A percentile compares a stretch with the other conserved stretches of the same genome.
These are phyloP conservation scores for Saxicola maurus DNA, from an alignment of 2,797 vertebrate species.

Conservation along the genomic window DNA sequence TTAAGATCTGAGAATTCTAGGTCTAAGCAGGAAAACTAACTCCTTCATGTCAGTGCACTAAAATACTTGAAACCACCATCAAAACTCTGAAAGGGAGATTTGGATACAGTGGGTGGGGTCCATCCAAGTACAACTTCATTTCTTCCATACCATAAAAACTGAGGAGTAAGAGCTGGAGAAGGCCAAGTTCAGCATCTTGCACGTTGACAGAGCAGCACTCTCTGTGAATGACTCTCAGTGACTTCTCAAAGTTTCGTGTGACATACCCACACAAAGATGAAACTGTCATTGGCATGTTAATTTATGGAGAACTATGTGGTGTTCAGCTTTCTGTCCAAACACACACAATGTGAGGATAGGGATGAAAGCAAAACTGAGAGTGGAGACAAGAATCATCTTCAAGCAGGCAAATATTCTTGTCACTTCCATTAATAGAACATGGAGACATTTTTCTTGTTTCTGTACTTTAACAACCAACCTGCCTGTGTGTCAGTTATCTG, in stretches of 20 bases:
- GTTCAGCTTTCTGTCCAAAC: background rate
- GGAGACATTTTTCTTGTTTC: background rate
- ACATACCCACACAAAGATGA: background rate
- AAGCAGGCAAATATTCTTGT: background rate
- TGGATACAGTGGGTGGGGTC: background rate
- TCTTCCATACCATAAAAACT: background rate
- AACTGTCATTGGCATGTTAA: background rate
- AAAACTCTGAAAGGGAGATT: background rate
- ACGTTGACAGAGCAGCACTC: background rate
- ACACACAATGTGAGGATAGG: background rate
- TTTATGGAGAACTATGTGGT: background rate
- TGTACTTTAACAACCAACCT: background rate
- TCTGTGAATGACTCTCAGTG: background rate
- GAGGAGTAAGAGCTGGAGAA: background rate
- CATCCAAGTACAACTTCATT: background rate
- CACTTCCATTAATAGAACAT: background rate
- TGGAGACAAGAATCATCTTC: background rate
- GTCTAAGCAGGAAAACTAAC: background rate
- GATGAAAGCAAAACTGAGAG: background rate
- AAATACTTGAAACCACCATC: background rate
- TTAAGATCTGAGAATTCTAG: background rate
- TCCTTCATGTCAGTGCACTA: background rate
- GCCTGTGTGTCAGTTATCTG: background rate
- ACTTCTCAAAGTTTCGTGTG: background rate
- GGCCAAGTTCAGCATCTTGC: background rate